Conservation (phyloP, 1,140 invertebrate genomes). For the Pygmarrhopalites habei region DNA sequence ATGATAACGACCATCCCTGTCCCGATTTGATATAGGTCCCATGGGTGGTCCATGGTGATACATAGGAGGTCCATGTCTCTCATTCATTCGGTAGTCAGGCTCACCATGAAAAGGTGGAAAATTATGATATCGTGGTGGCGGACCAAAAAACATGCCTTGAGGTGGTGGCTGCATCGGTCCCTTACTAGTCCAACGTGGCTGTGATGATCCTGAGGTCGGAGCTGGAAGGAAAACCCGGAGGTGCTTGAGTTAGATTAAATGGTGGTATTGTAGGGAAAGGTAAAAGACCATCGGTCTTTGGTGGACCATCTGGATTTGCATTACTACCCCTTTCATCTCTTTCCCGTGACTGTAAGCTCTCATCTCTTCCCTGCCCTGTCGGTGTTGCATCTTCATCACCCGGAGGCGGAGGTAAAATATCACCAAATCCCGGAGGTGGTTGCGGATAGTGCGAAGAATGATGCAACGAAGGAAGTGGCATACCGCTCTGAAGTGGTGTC, state of each 20-base stretch:
- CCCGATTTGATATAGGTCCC: too few relatives aligned
- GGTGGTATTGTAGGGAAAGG: slow-evolving; percentile 14
- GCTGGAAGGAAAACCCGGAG: slow-evolving; percentile 22
- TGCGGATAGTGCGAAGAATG: neutral
- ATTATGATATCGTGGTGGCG: slow-evolving; percentile 19
- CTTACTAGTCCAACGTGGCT: neutral
- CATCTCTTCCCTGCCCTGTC: slow-evolving; percentile 20
- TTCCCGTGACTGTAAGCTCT: slow-evolving; percentile 5
- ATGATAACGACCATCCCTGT: slow-evolving; percentile 3
- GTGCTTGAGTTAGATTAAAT: slow-evolving; percentile 18
- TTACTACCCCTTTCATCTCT: neutral
- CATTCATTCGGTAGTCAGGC: neutral
- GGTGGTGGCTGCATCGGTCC: neutral
- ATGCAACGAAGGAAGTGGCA: slow-evolving; percentile 6
- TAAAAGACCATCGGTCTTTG: neutral
- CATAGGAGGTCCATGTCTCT: neutral
- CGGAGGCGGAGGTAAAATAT: slow-evolving; percentile 19
- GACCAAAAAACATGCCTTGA: slow-evolving; percentile 3
- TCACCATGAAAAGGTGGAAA: slow-evolving; percentile 14
- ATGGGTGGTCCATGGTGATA: neutral
- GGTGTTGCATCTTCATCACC: slow-evolving; percentile 29
- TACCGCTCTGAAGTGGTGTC: slow-evolving; percentile 14
- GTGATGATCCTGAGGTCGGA: neutral
- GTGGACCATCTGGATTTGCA: slow-evolving; percentile 3
- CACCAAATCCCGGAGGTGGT: slow-evolving; percentile 28